Evolutionary conservation across 1,140 invertebrate genomes (phyloP).

Genomic region (Pomacea maculata): DNA sequence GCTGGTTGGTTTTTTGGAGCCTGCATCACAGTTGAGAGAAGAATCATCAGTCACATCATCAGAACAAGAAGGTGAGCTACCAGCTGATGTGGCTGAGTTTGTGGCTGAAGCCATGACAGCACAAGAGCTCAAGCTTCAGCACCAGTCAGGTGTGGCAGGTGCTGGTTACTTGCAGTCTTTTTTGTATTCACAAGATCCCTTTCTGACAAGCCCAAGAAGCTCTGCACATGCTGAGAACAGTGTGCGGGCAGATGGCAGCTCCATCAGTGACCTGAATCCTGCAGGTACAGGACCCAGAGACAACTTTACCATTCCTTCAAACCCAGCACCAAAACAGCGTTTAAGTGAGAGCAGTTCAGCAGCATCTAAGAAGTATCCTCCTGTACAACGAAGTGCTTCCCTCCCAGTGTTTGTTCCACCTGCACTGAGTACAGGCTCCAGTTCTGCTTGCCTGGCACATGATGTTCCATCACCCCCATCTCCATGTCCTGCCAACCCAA

Average conservation of each 20-base stretch:
- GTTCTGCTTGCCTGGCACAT: neutral
- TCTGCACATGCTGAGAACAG: too few relatives aligned
- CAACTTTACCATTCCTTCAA: conserved; percentile 24
- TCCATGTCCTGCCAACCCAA: neutral
- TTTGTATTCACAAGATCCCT: neutral
- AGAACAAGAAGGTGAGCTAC: conserved; percentile 32
- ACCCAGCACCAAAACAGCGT: conserved; percentile 23
- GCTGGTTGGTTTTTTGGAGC: too few relatives aligned
- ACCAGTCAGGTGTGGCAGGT: neutral
- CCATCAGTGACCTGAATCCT: too few relatives aligned
- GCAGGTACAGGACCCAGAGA: neutral
- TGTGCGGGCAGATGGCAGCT: too few relatives aligned
- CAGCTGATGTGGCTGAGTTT: conserved; percentile 47
- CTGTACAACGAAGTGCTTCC: conserved; percentile 25
- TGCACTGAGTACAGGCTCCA: neutral
- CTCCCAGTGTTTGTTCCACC: conserved; percentile 21
- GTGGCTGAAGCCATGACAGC: conserved; percentile 41
- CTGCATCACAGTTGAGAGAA: too few relatives aligned
- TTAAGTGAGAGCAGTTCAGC: conserved; percentile 13
- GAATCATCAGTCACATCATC: too few relatives aligned
- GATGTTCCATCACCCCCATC: neutral
- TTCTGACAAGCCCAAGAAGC: too few relatives aligned
- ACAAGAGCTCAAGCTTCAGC: conserved; percentile 6
- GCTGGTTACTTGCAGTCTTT: neutral
- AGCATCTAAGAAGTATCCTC: conserved; percentile 7